Evolutionary conservation across 2,888 invertebrate species (phyloP).

Genomic region (Clitarchus hookeri): DNA sequence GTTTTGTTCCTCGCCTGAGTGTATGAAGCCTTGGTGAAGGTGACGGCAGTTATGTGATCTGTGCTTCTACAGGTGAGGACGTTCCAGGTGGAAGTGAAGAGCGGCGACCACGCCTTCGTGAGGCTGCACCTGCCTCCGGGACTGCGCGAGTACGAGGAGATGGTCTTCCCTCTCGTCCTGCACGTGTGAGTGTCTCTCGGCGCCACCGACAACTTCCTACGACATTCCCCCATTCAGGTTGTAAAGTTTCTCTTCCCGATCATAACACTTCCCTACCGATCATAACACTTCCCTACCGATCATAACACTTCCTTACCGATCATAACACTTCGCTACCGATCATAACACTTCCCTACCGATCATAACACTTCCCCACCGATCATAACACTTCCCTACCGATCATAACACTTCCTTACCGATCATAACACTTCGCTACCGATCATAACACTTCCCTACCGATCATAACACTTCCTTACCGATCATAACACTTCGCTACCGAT

Average conservation of each 20-base stretch:
- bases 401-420: neutral
- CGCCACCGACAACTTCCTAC: neutral
- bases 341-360: too few species aligned
- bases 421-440: too few species aligned
- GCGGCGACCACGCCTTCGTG: conserved; percentile 73
- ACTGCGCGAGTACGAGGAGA: conserved; percentile 79
- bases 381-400: too few species aligned
- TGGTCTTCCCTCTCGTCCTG: conserved; percentile 78
- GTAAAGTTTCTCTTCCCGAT: neutral
- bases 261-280: neutral
- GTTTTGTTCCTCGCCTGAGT: too few species aligned
- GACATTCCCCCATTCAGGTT: too few species aligned
- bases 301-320: neutral
- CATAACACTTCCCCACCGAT: too few species aligned
- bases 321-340: too few species aligned
- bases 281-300: too few species aligned
- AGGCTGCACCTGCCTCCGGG: conserved; percentile 81
- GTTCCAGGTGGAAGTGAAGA: conserved; percentile 65
- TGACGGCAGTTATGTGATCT: too few species aligned
- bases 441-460: too few species aligned
- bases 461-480: neutral
- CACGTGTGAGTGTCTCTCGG: conserved; percentile 72
- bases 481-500: too few species aligned
- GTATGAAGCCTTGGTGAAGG: too few species aligned
- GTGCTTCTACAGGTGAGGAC: conserved; percentile 49